Conservation (phyloP, 2,888 invertebrate species). For the Archips crataeganus region DNA sequence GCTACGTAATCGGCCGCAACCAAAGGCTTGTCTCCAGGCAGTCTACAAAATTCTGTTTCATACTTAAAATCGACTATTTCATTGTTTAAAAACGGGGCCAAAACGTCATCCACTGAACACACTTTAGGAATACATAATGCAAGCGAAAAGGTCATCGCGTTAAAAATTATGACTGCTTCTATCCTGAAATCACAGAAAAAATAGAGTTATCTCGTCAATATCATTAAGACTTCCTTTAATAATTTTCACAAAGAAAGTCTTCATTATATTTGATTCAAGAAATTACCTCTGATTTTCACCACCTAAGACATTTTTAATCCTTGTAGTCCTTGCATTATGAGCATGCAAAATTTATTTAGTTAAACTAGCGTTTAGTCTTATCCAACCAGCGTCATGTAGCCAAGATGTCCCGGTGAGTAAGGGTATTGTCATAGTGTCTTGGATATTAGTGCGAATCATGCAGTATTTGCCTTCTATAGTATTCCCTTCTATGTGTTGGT, state of each 20-base stretch:
- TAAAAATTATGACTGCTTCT: conserved; percentile 14
- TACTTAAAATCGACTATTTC: conserved; percentile 48
- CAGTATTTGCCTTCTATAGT: conserved; percentile 58
- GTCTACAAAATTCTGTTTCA: conserved; percentile 51
- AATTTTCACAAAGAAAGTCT: no score
- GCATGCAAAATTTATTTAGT: background rate
- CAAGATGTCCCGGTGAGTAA: conserved; percentile 42
- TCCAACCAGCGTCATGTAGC: background rate
- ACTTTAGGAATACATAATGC: conserved; percentile 57
- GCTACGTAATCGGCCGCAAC: conserved; percentile 52
- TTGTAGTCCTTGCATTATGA: background rate
- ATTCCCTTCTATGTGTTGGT: background rate
- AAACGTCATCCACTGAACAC: conserved; percentile 53
- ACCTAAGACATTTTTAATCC: background rate
- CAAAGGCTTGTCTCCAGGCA: conserved; percentile 56
- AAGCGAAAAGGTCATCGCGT: conserved; percentile 40
- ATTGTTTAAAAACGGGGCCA: conserved; percentile 47
- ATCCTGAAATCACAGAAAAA: background rate
- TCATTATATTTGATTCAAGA: background rate
- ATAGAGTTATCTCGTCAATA: background rate
- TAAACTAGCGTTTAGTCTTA: background rate
- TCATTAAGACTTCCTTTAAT: no score
- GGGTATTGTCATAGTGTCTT: conserved; percentile 49
- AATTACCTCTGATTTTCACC: background rate
- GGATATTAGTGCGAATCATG: conserved; percentile 49